phyloP scores from a whole-genome alignment of 1,140 invertebrate species.

The Formica selysi region DNA sequence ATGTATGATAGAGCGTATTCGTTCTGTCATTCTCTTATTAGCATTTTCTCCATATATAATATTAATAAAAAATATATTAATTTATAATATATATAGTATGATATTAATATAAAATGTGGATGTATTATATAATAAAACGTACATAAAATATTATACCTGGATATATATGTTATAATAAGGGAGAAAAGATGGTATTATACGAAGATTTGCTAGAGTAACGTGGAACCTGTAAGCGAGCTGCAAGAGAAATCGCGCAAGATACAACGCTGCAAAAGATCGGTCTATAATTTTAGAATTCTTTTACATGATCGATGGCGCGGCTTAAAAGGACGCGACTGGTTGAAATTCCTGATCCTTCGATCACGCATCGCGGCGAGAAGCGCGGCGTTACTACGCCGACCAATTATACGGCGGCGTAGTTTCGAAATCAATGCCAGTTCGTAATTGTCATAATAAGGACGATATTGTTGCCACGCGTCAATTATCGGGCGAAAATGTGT shows the following conservation, averaged over 20 bases:
- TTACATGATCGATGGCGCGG: constrained; percentile 1
- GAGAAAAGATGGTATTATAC: neutral
- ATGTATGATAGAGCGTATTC: no score
- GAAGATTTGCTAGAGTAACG: neutral
- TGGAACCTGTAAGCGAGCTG: neutral
- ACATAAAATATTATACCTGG: neutral
- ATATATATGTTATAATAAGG: neutral
- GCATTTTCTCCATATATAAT: neutral
- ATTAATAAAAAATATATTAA: constrained; percentile 1
- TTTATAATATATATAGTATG: neutral
- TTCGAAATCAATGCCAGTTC: constrained; percentile 75
- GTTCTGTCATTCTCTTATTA: neutral
- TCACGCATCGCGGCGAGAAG: neutral
- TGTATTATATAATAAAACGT: neutral
- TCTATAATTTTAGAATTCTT: constrained; percentile 18
- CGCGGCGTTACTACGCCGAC: neutral
- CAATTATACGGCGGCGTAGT: constrained; percentile 68
- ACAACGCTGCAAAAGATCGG: neutral
- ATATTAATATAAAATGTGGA: neutral
- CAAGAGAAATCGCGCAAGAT: neutral
- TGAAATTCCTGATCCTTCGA: neutral
- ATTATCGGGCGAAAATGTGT: constrained; percentile 75
- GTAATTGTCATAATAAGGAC: constrained; percentile 82
- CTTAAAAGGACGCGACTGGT: constrained; percentile 6
- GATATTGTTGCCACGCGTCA: constrained; percentile 78